Percentiles rank a stretch among this genome's conserved stretches.
phyloP scores from a whole-genome alignment of 2,113 vertebrate genomes.

The Chlorodrepanis virens region DNA sequence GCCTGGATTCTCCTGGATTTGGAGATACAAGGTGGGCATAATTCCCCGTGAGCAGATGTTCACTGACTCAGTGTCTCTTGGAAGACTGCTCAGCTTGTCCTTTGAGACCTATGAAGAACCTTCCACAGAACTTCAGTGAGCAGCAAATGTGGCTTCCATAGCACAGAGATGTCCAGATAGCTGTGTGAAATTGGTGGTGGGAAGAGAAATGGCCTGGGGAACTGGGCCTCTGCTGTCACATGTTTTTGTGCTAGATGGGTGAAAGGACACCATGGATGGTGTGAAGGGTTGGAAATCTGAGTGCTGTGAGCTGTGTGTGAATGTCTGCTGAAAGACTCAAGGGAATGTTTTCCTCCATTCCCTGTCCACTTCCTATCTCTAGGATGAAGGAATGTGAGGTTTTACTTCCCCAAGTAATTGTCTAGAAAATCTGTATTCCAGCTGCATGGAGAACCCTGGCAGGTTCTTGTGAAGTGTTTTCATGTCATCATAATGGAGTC shows the following conservation, averaged over 20 bases:
- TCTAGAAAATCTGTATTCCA: too few species aligned
- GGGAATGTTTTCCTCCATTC: too few species aligned
- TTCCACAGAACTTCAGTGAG: background rate
- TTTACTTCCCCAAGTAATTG: too few species aligned
- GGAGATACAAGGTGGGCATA: fast-evolving
- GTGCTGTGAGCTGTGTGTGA: too few species aligned
- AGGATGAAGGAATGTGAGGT: too few species aligned
- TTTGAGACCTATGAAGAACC: fast-evolving
- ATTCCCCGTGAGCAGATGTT: background rate
- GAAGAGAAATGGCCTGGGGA: background rate
- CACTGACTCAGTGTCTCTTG: background rate
- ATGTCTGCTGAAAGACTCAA: too few species aligned
- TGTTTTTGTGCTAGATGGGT: fast-evolving
- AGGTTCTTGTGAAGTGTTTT: fast-evolving
- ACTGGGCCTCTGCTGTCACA: background rate
- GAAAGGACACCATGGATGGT: too few species aligned
- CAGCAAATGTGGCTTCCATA: background rate
- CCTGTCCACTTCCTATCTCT: too few species aligned
- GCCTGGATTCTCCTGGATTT: too few species aligned
- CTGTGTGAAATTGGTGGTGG: background rate
- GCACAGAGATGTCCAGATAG: background rate
- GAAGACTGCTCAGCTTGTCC: fast-evolving
- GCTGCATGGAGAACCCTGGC: too few species aligned
- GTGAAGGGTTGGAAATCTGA: background rate
- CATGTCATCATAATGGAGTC: too few species aligned